Evolutionary conservation across 2,888 invertebrate species (phyloP).

Genomic region (Drosophila ustulata): DNA sequence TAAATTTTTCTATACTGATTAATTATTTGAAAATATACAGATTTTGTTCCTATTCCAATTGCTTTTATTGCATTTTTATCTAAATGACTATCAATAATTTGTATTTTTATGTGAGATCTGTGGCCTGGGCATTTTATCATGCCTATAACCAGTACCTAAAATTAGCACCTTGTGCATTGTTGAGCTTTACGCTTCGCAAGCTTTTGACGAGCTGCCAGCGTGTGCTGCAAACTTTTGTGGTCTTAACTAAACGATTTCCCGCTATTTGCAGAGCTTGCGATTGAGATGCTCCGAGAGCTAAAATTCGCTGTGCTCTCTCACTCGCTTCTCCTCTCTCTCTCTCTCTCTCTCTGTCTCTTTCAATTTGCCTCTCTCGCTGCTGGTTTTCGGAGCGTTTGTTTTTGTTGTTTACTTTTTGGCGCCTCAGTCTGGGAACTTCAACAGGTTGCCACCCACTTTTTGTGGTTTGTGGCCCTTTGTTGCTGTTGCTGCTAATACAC

Average conservation of each 20-base stretch:
- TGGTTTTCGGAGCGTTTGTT: conserved; percentile 50
- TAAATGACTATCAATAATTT: not conserved
- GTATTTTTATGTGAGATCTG: not conserved
- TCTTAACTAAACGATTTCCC: conserved; percentile 42
- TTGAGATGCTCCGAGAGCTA: not conserved
- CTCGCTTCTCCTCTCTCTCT: not conserved
- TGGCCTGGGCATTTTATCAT: not conserved
- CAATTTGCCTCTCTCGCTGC: conserved; percentile 1
- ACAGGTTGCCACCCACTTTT: conserved; percentile 76
- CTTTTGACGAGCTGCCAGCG: conserved; percentile 20
- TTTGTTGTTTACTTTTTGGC: conserved; percentile 69
- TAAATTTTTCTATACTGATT: too few species aligned
- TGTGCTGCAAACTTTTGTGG: conserved; percentile 6
- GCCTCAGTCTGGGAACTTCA: conserved; percentile 64
- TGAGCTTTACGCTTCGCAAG: conserved; percentile 17
- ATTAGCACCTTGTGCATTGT: conserved; percentile 18
- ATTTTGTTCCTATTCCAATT: too few species aligned
- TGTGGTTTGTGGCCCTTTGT: conserved; percentile 19
- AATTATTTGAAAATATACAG: too few species aligned
- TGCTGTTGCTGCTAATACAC: conserved; percentile 32
- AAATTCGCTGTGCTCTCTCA: not conserved
- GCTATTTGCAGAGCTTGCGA: conserved; percentile 45
- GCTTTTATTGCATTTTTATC: not conserved
- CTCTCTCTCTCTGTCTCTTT: not conserved
- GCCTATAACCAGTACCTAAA: not conserved